Conservation (phyloP, 2,113 vertebrate genomes). For the Sturnus vulgaris region DNA sequence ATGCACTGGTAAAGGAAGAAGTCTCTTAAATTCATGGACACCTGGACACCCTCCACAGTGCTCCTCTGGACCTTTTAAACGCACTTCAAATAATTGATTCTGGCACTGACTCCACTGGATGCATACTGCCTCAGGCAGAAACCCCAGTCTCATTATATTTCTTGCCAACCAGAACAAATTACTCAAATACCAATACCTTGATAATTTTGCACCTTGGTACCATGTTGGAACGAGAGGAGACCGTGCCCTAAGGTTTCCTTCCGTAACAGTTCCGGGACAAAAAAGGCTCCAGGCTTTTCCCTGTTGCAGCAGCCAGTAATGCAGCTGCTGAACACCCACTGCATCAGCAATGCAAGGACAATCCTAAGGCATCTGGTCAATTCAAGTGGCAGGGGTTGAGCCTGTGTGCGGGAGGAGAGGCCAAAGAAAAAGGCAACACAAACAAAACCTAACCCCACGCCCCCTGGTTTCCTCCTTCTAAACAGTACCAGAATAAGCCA, state of each 20-base stretch:
- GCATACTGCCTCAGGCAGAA: not conserved
- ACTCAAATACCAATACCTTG: not conserved
- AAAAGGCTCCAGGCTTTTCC: not conserved
- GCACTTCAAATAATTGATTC: not conserved
- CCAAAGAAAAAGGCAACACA: conserved; percentile 20
- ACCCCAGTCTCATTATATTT: not conserved
- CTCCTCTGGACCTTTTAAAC: not conserved
- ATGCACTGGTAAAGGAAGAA: not conserved
- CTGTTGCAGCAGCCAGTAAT: not conserved
- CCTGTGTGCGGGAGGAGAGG: not conserved
- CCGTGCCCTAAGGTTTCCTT: not conserved
- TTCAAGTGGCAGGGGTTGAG: not conserved
- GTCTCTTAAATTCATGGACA: fast-evolving
- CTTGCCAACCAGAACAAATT: not conserved
- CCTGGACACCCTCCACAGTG: fast-evolving
- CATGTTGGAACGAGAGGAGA: not conserved
- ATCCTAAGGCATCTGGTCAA: fast-evolving
- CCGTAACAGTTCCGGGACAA: not conserved
- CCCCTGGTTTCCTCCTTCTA: conserved; percentile 13
- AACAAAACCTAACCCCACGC: conserved; percentile 4
- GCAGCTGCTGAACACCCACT: not conserved
- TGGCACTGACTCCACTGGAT: not conserved
- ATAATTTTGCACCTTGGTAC: not conserved
- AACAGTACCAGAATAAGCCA: conserved; percentile 24
- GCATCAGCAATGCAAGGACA: not conserved